These are phyloP conservation scores for Eupristina koningsbergeri DNA, from an alignment of 1,140 invertebrate genomes.

Conservation along the genomic window DNA sequence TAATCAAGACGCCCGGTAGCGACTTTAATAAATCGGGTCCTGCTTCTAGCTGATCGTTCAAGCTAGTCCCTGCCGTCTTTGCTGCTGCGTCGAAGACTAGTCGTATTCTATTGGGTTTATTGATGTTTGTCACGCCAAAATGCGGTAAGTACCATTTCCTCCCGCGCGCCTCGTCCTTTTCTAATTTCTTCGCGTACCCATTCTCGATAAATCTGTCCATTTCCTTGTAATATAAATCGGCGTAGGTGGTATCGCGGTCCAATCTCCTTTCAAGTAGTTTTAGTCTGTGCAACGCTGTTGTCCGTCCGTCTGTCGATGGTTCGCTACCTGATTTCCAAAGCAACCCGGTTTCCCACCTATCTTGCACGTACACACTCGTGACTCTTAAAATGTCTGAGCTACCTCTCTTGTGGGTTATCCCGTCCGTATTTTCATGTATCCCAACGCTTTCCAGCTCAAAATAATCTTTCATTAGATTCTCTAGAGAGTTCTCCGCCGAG, in stretches of 20 bases:
- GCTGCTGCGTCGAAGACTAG: constrained; percentile 1
- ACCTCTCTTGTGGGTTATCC: neutral
- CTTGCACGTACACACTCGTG: neutral
- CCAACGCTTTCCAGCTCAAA: neutral
- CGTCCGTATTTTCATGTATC: neutral
- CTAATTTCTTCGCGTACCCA: neutral
- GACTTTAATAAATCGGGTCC: constrained; percentile 42
- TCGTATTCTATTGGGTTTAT: too few relatives aligned
- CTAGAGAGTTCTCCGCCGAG: neutral
- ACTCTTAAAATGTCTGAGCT: neutral
- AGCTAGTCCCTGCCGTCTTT: constrained; percentile 14
- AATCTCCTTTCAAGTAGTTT: neutral
- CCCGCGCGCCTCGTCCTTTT: too few relatives aligned
- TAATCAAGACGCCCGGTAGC: constrained; percentile 20
- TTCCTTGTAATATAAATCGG: neutral
- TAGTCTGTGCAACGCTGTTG: neutral
- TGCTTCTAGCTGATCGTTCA: constrained; percentile 44
- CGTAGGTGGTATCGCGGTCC: neutral
- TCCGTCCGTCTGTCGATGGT: neutral
- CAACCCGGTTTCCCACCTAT: neutral
- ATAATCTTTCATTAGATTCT: neutral
- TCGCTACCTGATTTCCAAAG: neutral
- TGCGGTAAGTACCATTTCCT: constrained; percentile 19
- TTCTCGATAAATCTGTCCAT: neutral
- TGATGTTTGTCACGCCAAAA: neutral